Evolutionary conservation across 2,888 invertebrate genomes (phyloP), one percentile per base, ranked within the genome.

Genomic region (Ormyrus labotus): DNA sequence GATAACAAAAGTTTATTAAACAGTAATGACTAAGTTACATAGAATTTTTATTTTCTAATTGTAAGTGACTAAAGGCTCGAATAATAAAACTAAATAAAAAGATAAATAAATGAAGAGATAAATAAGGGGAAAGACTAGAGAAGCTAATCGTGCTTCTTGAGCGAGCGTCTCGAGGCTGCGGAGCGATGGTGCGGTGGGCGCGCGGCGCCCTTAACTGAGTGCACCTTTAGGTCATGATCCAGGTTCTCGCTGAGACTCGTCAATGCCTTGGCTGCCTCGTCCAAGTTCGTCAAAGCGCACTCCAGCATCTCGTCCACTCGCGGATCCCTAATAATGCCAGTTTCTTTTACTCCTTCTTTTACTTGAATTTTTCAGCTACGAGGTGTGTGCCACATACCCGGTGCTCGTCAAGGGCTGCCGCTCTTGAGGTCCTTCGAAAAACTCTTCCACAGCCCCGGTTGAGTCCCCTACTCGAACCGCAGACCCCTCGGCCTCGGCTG

Each of bases 151-250:
- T 65, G 65, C 60, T 78, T 78, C 65, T 47, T 71, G 4, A 47
- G 53, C 11, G 34, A 34, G 3, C 76, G 65, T 9, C 69, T 34
- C 34, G 34, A 55, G 13, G 48, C 34, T 5, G 50, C 53, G 47
- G 50, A 34, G 47, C 63, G 48, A 48, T 9, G 6, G 9, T 34
- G 13, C 10, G 51, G 57, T 34, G 55, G 48, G 45, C 55, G 48
- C 50, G 61, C 9, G 60, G n/a, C 34, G 67, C 71, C 51, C 51
- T 34, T 47, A 34, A 34, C 34, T 34, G 34, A 34, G 73, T 83
- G 86, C 88, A 90, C 89, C 87, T 90, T 90, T 85, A 88, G 84
- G 82, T 90, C 89, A 71, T 88, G 87, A 80, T 90, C 90, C 84
- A 88, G 86, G 82, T 88, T 89, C 69, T 88, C 87, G 65, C 86